Base-by-base conservation (phyloP, 2,888 invertebrate species). In the Rutpela maculata region DNA sequence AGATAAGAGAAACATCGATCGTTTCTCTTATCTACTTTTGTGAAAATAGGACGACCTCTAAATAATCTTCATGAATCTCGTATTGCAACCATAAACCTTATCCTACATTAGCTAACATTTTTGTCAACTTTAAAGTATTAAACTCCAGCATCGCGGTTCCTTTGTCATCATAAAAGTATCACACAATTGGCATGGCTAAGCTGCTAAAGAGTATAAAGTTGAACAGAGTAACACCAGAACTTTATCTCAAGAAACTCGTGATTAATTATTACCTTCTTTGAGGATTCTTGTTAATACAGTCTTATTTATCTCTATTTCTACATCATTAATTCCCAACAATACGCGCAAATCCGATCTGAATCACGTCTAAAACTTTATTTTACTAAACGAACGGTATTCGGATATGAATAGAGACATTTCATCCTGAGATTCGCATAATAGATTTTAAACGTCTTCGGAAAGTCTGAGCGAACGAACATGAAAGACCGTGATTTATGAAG, bases 341-440 rank as follows among this genome's bases (percentile, higher is more conserved):
- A 57, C 31, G 10, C 12, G 59, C 12, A 56, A 50, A 67, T 15
- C 19, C 22, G 4, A 31, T 31, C 31, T 43, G 65, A 38, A 19
- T 65, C 65, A 65, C 18, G 65, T 43, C 38, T 22, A 19, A 38
- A 65, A 65, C 65, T 65, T 65, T 65, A 65, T 43, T 18, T 43
- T 38, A 11, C 55, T 56, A 67, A 67, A 67, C 67, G 67, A 67
- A 56, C 67, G 55, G 17, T 68, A 68, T 59, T 69, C 5, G 19
- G 55, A 38, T 59, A 57, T 69, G 69, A 69, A 69, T 69, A 57
- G 69, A 69, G 69, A 69, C 57, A 59, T 69, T 57, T 69, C 59
- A 69, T 69, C 69, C 69, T 35, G 31, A 57, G 35, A 18, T 31
- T 17, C 31, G 57, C 31, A 38, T 69, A 69, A 18, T 69, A 69